Evolutionary conservation across 2,797 vertebrate genomes (phyloP), one percentile per base, ranked within the genome.

Genomic region (Xenops minutus): DNA sequence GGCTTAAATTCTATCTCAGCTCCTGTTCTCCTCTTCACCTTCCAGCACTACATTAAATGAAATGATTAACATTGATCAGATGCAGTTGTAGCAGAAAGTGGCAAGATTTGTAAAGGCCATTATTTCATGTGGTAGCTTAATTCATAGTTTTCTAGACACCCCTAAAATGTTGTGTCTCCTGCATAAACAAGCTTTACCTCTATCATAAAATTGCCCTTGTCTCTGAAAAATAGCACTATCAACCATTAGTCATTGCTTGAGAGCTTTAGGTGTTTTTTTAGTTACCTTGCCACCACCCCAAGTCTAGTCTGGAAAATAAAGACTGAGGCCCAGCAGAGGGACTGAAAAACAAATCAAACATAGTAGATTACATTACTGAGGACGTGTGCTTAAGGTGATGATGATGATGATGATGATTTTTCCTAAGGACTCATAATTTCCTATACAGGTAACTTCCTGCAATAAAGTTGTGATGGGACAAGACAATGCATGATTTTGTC

Each of bases 41-140:
- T 82, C 71, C 55, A 95, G 68, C 36, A 80, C 75, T 95, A 83
- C 75, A 91, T 93, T 92, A 89, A 96, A 91, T 80, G 49, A 92
- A 91, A 89, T 91, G 0, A 92, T 94, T 93, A 93, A 83, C 91
- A 89, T 80, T 80, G 89, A 91, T 94, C 89, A 85, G 32, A 74
- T 85, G 29, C 61, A 88, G 61, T 66, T 77, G 63, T 75, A 93
- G 84, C 49, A 89, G 52, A 73, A 88, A 82, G 54, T 77, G 52
- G 68, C 24, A 67, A 83, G 87, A 89, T 91, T 95, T 92, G 64
- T 83, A 88, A 82, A 80, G 61, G 85, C 62, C 44, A 22, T 85
- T 93, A 69, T 94, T 95, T 89, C 27, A 29, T 52, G 52, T 61
- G 61, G 41, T 89, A 80, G 48, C 41, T 80, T 79, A 83, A 89